Base-by-base conservation (phyloP, 1,140 invertebrate species). In the Eulimnadia texana region DNA sequence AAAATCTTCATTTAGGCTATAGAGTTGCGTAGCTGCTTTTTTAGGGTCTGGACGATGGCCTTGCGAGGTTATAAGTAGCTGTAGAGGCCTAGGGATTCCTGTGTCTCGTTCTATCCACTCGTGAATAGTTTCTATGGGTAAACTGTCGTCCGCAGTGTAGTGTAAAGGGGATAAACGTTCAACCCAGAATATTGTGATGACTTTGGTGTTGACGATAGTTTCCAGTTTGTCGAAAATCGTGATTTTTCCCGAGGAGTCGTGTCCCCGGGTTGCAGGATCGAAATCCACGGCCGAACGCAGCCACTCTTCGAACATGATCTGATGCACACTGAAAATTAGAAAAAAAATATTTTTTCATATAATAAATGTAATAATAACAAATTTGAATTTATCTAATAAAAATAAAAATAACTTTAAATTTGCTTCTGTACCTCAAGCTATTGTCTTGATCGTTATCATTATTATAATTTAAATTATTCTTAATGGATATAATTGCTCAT, bases 51-150 rank as follows among this genome's bases (percentile, higher is more conserved):
- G 27, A 25, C 22, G 50, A 47, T 27, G 10, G 27, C 60, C 60
- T 52, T 51, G 27, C 2, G 60, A 51, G 2, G 50, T 50, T 20
- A 61, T 2, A 3, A 61, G 33, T 2, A 61, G 50, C 20, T 61
- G 60, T 22, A 42, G 28, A 16, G 29, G 25, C 2, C 20, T 28
- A 19, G 13, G 3, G n/a, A 61, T 19, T 1, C 60, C 49, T 2
- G 60, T 61, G 16, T 61, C 60, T 13, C 52, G 50, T 29, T 61
- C 60, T 19, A 61, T 61, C 60, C 60, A 61, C 22, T 52, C 51
- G 50, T 61, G 60, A 20, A 61, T 22, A 3, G 27, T 52, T 16
- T 24, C 51, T 19, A 61, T 29, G 27, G 60, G 22, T 23, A 47
- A 19, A 19, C 42, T 23, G 10, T 61, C 51, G 11, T 20, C 33